A percentile compares a stretch with the other conserved stretches of the same genome.
phyloP scores from a whole-genome alignment of 2,113 vertebrate genomes.

The Sterrhoptilus dennistouni region DNA sequence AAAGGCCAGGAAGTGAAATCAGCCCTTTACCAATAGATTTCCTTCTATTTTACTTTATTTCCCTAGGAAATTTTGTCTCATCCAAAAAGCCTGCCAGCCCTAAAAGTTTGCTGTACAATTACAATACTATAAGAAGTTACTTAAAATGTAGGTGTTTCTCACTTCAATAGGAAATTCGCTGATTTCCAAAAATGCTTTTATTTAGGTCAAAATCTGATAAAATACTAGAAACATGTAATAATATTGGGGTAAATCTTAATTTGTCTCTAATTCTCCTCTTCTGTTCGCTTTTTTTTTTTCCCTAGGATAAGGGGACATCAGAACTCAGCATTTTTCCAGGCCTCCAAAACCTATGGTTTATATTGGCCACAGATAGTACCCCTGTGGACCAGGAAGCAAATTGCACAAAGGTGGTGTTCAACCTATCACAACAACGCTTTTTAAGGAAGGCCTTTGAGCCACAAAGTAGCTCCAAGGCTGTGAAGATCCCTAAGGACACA shows the following conservation, averaged over 20 bases:
- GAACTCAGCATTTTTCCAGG: not conserved
- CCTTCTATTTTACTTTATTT: slow-evolving; percentile 65
- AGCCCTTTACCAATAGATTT: slow-evolving; percentile 35
- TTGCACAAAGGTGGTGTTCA: not conserved
- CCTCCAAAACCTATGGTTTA: not conserved
- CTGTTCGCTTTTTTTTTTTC: not conserved
- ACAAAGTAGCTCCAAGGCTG: not conserved
- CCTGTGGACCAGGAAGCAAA: not conserved
- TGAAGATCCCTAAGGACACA: rapidly evolving
- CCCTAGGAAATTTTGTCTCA: slow-evolving; percentile 55
- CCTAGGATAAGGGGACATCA: not conserved
- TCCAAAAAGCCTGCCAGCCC: not conserved
- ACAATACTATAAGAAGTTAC: not conserved
- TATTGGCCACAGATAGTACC: not conserved
- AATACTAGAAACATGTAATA: not conserved
- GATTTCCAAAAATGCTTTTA: not conserved
- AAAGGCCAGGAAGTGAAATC: slow-evolving; percentile 64
- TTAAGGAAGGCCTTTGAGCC: not conserved
- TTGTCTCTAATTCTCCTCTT: not conserved
- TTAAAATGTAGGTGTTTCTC: not conserved
- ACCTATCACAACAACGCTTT: not conserved
- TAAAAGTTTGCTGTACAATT: not conserved
- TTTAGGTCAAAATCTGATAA: not conserved
- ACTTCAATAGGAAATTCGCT: not conserved
- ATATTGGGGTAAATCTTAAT: not conserved